Conservation (phyloP, 2,113 vertebrate species). For the Varanus salvator region DNA sequence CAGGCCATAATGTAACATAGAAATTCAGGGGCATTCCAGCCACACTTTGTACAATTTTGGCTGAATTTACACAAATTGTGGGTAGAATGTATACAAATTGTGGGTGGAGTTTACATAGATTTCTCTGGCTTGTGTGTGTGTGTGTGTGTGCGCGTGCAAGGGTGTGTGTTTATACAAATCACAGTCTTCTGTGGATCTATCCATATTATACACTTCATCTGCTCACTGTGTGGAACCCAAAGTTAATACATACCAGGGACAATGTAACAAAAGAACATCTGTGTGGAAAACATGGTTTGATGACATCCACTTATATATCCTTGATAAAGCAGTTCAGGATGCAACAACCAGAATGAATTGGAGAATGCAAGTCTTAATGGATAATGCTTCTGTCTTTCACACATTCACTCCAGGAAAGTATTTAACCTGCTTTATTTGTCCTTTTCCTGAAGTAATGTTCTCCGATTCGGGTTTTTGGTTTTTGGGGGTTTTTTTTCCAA, state of each 20-base stretch:
- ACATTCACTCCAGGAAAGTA: not conserved
- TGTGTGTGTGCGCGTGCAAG: too few species aligned
- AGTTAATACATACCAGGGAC: not conserved
- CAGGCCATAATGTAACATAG: too few species aligned
- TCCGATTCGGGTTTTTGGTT: not conserved
- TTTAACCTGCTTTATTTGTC: conserved; percentile 39
- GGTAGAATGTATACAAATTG: too few species aligned
- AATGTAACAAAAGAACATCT: not conserved
- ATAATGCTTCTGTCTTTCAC: not conserved
- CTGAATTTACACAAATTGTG: too few species aligned
- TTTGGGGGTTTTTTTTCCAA: not conserved
- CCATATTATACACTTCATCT: not conserved
- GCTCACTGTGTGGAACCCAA: not conserved
- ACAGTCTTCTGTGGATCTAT: not conserved
- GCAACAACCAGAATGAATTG: not conserved
- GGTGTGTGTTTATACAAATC: too few species aligned
- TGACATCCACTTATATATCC: not conserved
- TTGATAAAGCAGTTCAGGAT: not conserved
- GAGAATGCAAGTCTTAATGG: not conserved
- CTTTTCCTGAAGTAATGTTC: not conserved
- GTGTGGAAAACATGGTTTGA: not conserved
- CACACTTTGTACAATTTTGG: too few species aligned
- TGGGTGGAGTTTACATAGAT: too few species aligned
- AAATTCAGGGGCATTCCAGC: too few species aligned
- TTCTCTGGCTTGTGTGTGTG: too few species aligned